Evolutionary conservation across 2,113 vertebrate species (phyloP), one percentile per base, ranked within the genome.

Genomic region (Alectura lathami): DNA sequence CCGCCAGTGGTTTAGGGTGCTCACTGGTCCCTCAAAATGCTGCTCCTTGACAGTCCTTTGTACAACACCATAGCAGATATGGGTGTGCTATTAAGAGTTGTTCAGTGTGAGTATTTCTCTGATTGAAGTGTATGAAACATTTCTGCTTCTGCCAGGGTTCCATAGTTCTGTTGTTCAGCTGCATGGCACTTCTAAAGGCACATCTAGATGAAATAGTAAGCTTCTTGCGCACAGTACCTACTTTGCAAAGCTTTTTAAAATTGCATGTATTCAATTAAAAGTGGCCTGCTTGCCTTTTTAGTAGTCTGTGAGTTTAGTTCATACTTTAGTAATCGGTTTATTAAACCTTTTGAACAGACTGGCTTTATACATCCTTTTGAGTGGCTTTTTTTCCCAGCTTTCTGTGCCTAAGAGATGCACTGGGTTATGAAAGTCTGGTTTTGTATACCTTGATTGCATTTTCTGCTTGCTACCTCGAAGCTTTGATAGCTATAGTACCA

Each of bases 301-400:
- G 10, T 47, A 8, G 10, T 23, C 3, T 3, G 17, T 75, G 42
- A 30, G 12, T 34, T 72, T 67, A 56, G 29, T 36, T 75, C 12
- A 22, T 38, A 11, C 32, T 76, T 79, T 47, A 83, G 4, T 64
- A 81, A 74, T 20, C 66, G 21, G 8, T 69, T 69, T 66, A 56
- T 38, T 78, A 74, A 77, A 43, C 11, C 23, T 69, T 56, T 78
- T 43, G 40, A 81, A 23, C 20, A 62, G 48, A 47, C 26, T 22
- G 6, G 9, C 10, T 76, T 88, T 63, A 48, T 56, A 13, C 8
- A 13, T 57, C 7, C 5, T 89, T 66, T 40, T 48, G 34, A 70
- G 15, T n/a, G 42, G 45, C 18, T 10, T 53, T 43, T 16, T 3
- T 0, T 1, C 5, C 20, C 8, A 6, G 27, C 10, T 21, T 36